phyloP scores from a whole-genome alignment of 2,113 vertebrate genomes.

The Dipodomys stephensi region DNA sequence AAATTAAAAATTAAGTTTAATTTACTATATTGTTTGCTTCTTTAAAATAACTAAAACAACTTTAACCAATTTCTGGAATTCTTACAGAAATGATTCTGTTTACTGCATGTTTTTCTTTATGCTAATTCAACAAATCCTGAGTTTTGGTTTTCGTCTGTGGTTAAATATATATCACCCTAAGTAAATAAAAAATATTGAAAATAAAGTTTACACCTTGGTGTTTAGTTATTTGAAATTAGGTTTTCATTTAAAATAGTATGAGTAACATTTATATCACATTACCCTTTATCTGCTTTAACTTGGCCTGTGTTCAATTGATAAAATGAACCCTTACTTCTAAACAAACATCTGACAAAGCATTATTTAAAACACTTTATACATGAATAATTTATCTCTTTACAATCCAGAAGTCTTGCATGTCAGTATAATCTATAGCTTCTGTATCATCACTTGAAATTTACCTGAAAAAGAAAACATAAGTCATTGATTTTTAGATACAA shows the following conservation, averaged over 20 bases:
- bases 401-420: conserved; percentile 61
- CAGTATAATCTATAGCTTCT: conserved; percentile 91
- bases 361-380: conserved; percentile 63
- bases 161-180: conserved; percentile 51
- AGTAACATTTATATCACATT: conserved; percentile 4
- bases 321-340: conserved; percentile 27
- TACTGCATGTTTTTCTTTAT: conserved; percentile 29
- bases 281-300: conserved; percentile 33
- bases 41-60: conserved; percentile 63
- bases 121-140: conserved; percentile 60
- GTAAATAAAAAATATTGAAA: conserved; percentile 62
- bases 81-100: conserved; percentile 58
- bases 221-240: conserved; percentile 54
- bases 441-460: conserved; percentile 99
- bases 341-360: conserved; percentile 59
- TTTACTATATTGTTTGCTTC: conserved; percentile 56
- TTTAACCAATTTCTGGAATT: conserved; percentile 51
- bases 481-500: conserved; percentile 49
- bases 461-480: conserved; percentile 85
- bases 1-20: conserved; percentile 72
- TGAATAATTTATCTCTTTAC: conserved; percentile 72
- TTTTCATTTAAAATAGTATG: conserved; percentile 58
- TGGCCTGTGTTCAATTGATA: conserved; percentile 36
- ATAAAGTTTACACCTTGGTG: conserved; percentile 22
- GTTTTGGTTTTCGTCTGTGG: conserved; percentile 36